Conservation (phyloP, 2,888 invertebrate genomes). For the Rhagophthalmus giganteus region DNA sequence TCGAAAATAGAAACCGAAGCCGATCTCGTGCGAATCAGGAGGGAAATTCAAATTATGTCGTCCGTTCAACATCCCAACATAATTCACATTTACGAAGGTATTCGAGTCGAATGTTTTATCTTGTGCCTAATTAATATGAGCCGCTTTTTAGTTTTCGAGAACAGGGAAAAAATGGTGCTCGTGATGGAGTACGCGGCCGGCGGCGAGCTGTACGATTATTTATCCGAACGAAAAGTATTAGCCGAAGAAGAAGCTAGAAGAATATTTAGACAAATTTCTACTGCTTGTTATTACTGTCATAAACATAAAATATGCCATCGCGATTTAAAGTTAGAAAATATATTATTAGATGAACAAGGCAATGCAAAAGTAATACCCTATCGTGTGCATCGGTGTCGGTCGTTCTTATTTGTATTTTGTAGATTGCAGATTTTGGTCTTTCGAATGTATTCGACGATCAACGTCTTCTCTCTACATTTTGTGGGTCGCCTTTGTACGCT, state of each 20-base stretch:
- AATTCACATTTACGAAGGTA: conserved; percentile 99
- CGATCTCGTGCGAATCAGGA: conserved; percentile 90
- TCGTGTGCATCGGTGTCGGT: no score
- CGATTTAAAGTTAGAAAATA: conserved; percentile 94
- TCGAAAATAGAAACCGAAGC: conserved; percentile 97
- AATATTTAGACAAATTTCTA: conserved; percentile 94
- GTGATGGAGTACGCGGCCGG: conserved; percentile 99
- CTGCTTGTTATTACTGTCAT: conserved; percentile 97
- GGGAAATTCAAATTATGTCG: conserved; percentile 99
- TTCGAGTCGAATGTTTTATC: background rate
- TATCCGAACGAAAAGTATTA: conserved; percentile 89
- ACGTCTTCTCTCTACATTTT: conserved; percentile 85
- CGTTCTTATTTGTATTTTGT: conserved; percentile 37
- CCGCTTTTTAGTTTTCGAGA: conserved; percentile 99
- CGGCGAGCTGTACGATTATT: conserved; percentile 96
- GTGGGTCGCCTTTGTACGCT: conserved; percentile 95
- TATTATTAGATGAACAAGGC: conserved; percentile 87
- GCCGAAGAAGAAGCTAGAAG: conserved; percentile 90
- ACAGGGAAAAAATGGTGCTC: conserved; percentile 97
- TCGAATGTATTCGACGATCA: conserved; percentile 95
- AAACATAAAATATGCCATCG: conserved; percentile 97
- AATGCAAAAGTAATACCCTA: conserved; percentile 83
- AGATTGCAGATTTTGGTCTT: conserved; percentile 98
- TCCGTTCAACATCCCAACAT: conserved; percentile 98
- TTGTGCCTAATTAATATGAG: background rate